Base-by-base conservation (phyloP, 35 echinoderm and acorn worm species). In the Lytechinus pictus region DNA sequence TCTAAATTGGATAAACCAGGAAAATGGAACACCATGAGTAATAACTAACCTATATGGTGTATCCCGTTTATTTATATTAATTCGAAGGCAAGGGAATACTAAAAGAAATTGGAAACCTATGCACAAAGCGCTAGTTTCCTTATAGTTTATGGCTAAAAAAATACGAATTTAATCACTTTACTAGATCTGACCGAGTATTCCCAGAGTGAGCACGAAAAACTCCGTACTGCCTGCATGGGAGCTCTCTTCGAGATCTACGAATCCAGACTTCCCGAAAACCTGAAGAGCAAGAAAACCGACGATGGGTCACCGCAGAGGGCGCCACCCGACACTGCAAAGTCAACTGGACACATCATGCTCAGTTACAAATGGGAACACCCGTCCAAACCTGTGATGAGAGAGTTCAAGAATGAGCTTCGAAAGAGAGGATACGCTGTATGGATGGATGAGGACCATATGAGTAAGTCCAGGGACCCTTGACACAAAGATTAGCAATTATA, bases 381-480 rank as follows among this genome's bases (percentile, higher is more conserved):
- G 57, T 44, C 88, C 88, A 95, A 95, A 61, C 14, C 58, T 79
- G 61, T 95, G 33, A 95, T 95, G 51, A 27, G 72, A 53, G 88
- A 90, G 52, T 58, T 95, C 94, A 95, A 95, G 72, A 52, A 95
- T 5, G 7, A 53, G 27, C 60, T 95, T 27, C 54, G 60, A 0
- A 86, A 60, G 12, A 28, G 33, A 14, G 94, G 94, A 1, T 95
- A 95, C 94, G 52, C 86, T 28, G 94, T 95, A 4, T 95, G 94
- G 94, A 95, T 95, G 94, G 94, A 95, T 53, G 72, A 72, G 11
- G 94, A 95, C n/a, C 54, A 95, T 19, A 95, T 95, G 94, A 86
- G 94, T 95, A 53, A 90, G 88, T 90, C n/a, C 9, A 58, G 5
- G 2, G 9, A 58, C 0, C 13, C 9, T 13, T 58, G 0, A 9